These are phyloP conservation scores for Semaprochilodus insignis DNA, from an alignment of 2,797 vertebrate genomes.

Conservation along the genomic window DNA sequence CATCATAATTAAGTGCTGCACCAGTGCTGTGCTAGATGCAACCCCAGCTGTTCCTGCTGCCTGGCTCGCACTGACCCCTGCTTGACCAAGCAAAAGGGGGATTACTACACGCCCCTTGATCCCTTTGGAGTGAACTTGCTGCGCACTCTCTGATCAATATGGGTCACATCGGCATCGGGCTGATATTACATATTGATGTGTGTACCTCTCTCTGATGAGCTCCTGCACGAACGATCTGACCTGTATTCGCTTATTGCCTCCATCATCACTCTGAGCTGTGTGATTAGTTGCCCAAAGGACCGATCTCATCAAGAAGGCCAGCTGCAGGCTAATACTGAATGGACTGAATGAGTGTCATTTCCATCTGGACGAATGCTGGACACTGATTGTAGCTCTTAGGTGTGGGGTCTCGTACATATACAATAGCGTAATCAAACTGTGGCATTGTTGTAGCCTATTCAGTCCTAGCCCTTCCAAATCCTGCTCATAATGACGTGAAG, in stretches of 20 bases:
- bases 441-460: neutral
- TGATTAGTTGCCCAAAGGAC: slow-evolving; percentile 17
- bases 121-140: slow-evolving; percentile 8
- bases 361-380: slow-evolving; percentile 27
- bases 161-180: slow-evolving; percentile 36
- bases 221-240: slow-evolving; percentile 1
- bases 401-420: neutral
- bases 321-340: slow-evolving; percentile 11
- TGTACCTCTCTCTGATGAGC: slow-evolving; percentile 43
- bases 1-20: neutral
- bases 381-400: slow-evolving; percentile 35
- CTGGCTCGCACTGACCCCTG: slow-evolving; percentile 23
- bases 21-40: neutral
- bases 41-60: neutral
- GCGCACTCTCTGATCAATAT: slow-evolving; percentile 42
- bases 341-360: slow-evolving; percentile 35
- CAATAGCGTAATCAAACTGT: neutral
- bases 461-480: neutral
- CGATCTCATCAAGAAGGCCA: slow-evolving; percentile 28
- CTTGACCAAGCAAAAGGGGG: neutral
- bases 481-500: neutral
- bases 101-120: neutral
- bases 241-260: slow-evolving; percentile 44
- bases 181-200: slow-evolving; percentile 57
- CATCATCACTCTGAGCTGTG: slow-evolving; percentile 31